phyloP scores from a whole-genome alignment of 2,888 invertebrate species.

The Ophraella communa region DNA sequence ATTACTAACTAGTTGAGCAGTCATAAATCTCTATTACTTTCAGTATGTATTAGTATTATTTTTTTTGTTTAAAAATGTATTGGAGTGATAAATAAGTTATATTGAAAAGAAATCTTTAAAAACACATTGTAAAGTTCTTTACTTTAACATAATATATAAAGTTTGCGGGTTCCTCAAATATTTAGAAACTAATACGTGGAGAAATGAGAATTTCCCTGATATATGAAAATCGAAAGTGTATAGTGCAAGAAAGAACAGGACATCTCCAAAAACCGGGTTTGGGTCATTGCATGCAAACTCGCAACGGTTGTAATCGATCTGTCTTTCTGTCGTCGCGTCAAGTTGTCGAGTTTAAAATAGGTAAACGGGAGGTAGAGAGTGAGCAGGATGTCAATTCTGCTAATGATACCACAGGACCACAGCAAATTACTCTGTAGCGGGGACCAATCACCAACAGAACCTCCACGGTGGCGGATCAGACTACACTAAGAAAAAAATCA shows the following conservation, averaged over 20 bases:
- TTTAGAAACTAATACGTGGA: conserved; percentile 17
- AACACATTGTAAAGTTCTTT: no score
- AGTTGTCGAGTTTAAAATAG: conserved; percentile 43
- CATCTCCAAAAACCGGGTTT: conserved; percentile 37
- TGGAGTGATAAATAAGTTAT: no score
- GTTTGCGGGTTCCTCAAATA: background rate
- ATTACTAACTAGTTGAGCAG: no score
- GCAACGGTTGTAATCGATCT: conserved; percentile 39
- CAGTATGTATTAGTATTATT: no score
- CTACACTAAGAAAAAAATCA: background rate
- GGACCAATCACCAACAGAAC: conserved; percentile 24
- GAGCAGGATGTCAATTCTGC: conserved; percentile 62
- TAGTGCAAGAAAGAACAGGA: conserved; percentile 22
- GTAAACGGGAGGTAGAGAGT: conserved; percentile 53
- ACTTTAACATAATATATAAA: no score
- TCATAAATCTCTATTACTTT: no score
- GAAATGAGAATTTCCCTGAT: conserved; percentile 26
- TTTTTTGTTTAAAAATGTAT: no score
- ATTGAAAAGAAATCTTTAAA: no score
- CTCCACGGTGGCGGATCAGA: background rate
- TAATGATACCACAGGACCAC: conserved; percentile 62
- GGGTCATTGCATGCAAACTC: conserved; percentile 44
- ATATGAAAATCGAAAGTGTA: no score
- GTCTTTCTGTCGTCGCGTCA: conserved; percentile 33
- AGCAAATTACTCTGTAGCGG: conserved; percentile 57